These are phyloP conservation scores for Lydus trimaculatus DNA, from an alignment of 2,888 invertebrate genomes.

Conservation along the genomic window DNA sequence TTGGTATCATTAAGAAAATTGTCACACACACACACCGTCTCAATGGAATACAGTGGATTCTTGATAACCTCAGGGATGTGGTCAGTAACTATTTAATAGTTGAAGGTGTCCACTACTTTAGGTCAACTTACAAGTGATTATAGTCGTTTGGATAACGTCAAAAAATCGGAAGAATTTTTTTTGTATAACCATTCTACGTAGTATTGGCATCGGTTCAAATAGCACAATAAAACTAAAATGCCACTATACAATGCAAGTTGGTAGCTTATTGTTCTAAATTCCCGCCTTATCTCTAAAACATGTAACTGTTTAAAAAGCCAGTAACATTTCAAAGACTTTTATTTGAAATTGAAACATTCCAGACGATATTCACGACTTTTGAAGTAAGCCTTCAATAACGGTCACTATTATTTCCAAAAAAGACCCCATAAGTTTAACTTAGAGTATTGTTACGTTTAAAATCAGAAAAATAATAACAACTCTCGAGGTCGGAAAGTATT, in stretches of 20 bases:
- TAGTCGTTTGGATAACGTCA: neutral
- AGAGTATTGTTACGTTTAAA: neutral
- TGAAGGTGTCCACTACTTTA: neutral
- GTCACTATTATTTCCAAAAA: neutral
- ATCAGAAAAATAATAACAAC: no score
- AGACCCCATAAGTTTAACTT: neutral
- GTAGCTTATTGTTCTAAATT: conserved; percentile 2
- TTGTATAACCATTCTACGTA: neutral
- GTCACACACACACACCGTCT: neutral
- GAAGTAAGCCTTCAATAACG: neutral
- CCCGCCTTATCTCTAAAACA: neutral
- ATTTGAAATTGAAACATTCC: neutral
- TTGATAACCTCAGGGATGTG: neutral
- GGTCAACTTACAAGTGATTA: neutral
- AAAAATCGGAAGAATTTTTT: neutral
- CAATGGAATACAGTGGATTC: neutral
- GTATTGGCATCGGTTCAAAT: neutral
- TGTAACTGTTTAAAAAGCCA: neutral
- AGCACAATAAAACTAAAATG: neutral
- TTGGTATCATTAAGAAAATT: neutral
- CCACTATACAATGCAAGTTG: neutral
- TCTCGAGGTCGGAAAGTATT: neutral
- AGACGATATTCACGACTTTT: neutral
- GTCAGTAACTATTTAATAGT: neutral
- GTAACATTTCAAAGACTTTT: neutral